phyloP scores from a whole-genome alignment of 2,888 invertebrate genomes.

The Limenitis camilla region DNA sequence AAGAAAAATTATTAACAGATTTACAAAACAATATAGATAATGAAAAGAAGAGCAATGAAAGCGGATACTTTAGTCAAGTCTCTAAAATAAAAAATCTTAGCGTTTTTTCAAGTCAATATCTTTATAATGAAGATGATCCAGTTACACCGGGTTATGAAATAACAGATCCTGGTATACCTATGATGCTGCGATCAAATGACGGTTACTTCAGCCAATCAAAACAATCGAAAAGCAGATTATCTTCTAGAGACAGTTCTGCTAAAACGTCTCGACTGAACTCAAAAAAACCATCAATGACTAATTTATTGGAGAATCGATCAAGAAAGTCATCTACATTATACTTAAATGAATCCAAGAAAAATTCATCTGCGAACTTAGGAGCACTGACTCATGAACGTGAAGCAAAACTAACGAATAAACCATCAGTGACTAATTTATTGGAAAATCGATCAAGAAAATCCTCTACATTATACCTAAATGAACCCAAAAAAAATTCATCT shows the following conservation, averaged over 20 bases:
- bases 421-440: constrained; percentile 62
- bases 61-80: constrained; percentile 57
- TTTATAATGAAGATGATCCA: constrained; percentile 78
- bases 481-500: constrained; percentile 67
- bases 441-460: constrained; percentile 65
- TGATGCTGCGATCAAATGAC: constrained; percentile 78
- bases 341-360: constrained; percentile 68
- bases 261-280: constrained; percentile 62
- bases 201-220: constrained; percentile 75
- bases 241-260: constrained; percentile 60
- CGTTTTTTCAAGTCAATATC: constrained; percentile 77
- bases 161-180: constrained; percentile 78
- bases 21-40: constrained; percentile 27
- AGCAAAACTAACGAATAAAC: constrained; percentile 46
- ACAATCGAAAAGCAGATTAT: constrained; percentile 56
- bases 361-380: constrained; percentile 56
- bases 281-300: constrained; percentile 65
- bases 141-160: constrained; percentile 78
- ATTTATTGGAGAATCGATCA: constrained; percentile 60
- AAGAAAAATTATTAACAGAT: constrained; percentile 39
- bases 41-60: constrained; percentile 44
- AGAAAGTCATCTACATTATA: constrained; percentile 64
- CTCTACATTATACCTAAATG: constrained; percentile 61
- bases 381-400: constrained; percentile 52
- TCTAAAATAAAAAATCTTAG: constrained; percentile 60